These are phyloP conservation scores for Ariopsis seemanni DNA, from an alignment of 2,113 vertebrate species.

Conservation along the genomic window DNA sequence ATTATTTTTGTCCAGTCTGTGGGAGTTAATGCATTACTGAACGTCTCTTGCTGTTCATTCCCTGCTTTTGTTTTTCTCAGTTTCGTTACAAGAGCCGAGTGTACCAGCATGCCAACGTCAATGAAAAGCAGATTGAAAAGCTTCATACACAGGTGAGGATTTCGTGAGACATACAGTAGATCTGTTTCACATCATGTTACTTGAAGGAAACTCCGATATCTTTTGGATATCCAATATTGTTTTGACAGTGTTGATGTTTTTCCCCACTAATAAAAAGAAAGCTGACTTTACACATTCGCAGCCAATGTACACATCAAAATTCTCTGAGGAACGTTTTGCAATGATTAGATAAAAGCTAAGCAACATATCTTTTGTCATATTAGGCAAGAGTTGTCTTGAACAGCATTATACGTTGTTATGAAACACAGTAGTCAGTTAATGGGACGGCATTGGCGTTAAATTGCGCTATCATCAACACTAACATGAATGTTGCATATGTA, in stretches of 20 bases:
- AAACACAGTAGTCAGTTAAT: not conserved
- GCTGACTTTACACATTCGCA: not conserved
- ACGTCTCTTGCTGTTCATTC: not conserved
- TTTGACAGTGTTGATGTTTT: not conserved
- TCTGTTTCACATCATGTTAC: not conserved
- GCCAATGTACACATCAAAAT: not conserved
- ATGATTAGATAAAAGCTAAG: not conserved
- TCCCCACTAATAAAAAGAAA: not conserved
- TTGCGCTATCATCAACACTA: not conserved
- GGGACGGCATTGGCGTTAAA: not conserved
- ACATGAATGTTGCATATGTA: not conserved
- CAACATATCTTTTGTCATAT: not conserved
- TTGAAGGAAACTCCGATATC: not conserved
- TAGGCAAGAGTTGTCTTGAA: not conserved
- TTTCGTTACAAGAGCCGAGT: constrained; percentile 63
- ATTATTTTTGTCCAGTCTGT: constrained; percentile 13
- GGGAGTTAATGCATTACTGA: constrained; percentile 26
- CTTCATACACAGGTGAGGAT: constrained; percentile 59
- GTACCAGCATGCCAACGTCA: constrained; percentile 58
- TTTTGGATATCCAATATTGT: not conserved
- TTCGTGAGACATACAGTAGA: not conserved
- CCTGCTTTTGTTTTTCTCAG: constrained; percentile 38
- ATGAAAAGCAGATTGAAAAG: constrained; percentile 60
- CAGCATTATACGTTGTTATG: not conserved
- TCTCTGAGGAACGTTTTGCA: not conserved